These are phyloP conservation scores for Clytia hemisphaerica DNA, from an alignment of 30 jellyfish, hydroid and myxozoan genomes.

Conservation along the genomic window DNA sequence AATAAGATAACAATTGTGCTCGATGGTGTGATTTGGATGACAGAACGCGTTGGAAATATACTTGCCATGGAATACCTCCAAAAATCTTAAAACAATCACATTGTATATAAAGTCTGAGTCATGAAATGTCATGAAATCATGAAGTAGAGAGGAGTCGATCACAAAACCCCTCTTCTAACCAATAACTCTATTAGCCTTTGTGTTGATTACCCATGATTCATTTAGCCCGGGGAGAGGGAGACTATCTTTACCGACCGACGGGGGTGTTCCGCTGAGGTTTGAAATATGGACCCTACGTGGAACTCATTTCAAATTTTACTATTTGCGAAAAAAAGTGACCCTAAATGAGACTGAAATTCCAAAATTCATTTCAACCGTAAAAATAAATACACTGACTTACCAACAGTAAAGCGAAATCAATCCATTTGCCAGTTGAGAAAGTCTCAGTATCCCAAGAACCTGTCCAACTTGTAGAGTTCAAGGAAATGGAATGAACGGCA, in stretches of 20 bases:
- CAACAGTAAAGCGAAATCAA: slow-evolving; percentile 73
- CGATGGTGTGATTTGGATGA: slow-evolving; percentile 86
- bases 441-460: slow-evolving; percentile 65
- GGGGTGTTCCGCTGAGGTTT: no score
- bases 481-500: slow-evolving; percentile 65
- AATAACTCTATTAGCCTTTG: background rate
- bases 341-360: background rate
- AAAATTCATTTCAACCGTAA: background rate
- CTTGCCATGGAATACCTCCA: slow-evolving; percentile 99
- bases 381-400: slow-evolving; percentile 12
- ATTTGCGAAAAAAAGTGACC: no score
- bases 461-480: slow-evolving; percentile 54
- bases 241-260: no score
- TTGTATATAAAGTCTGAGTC: background rate
- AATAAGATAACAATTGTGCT: slow-evolving; percentile 87
- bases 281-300: background rate
- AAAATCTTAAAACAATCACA: slow-evolving; percentile 34
- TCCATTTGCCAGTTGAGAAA: slow-evolving; percentile 75
- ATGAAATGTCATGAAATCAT: background rate
- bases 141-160: background rate
- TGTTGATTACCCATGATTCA: no score
- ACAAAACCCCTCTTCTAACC: background rate
- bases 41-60: slow-evolving; percentile 88
- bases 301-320: background rate
- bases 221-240: no score